A percentile compares a stretch with the other conserved stretches of the same genome.
Conservation (phyloP, 2,888 invertebrate genomes). For the Drosophila mettleri region DNA sequence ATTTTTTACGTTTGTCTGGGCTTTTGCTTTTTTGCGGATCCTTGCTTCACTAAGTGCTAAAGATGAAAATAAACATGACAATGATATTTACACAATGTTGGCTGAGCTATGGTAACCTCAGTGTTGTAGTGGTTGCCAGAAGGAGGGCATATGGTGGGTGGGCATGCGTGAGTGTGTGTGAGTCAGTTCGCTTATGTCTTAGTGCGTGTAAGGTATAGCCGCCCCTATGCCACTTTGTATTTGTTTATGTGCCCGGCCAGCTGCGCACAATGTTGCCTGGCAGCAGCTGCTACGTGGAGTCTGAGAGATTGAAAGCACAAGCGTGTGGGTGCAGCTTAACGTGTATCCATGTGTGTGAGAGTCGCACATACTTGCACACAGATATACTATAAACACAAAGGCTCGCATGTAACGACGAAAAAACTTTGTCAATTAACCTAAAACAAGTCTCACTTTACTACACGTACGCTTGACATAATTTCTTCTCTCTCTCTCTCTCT, state of each 20-base stretch:
- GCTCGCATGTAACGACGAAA: conserved; percentile 53
- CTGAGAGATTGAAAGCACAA: conserved; percentile 58
- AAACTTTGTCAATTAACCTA: conserved; percentile 80
- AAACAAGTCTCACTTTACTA: conserved; percentile 76
- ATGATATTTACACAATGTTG: conserved; percentile 77
- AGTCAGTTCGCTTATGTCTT: conserved; percentile 25
- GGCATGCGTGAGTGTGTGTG: conserved; percentile 11
- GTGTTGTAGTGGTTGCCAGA: conserved; percentile 28
- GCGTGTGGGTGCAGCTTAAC: conserved; percentile 12
- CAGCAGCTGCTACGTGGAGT: conserved; percentile 57
- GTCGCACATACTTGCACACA: conserved; percentile 24
- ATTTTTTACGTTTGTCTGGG: conserved; percentile 32
- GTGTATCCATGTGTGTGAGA: conserved; percentile 15
- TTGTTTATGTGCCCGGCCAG: conserved; percentile 71
- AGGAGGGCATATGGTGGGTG: conserved; percentile 32
- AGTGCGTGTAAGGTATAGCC: conserved; percentile 26
- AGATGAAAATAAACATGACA: conserved; percentile 76
- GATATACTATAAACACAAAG: conserved; percentile 43
- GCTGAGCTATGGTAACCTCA: conserved; percentile 55
- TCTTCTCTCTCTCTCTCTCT: conserved; percentile 30
- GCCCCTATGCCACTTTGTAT: conserved; percentile 68
- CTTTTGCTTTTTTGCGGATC: conserved; percentile 34
- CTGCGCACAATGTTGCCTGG: conserved; percentile 65
- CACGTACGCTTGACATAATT: conserved; percentile 73
- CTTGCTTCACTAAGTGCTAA: conserved; percentile 67